Evolutionary conservation across 2,113 vertebrate genomes (phyloP).

Genomic region (Dendrocopos noguchii): DNA sequence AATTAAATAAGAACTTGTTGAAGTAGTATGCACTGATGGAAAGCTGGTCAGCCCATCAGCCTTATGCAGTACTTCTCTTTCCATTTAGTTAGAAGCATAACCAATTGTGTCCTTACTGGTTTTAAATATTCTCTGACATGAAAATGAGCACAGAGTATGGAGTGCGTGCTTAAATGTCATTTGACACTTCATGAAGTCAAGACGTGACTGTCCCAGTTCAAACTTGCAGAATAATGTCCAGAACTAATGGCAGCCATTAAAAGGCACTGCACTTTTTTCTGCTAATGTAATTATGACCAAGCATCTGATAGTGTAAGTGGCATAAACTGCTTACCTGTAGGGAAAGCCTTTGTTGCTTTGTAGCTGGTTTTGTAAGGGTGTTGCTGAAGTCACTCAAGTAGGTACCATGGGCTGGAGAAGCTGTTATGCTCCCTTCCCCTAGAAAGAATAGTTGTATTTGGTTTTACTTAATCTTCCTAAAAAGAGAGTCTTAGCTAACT

Average conservation of each 20-base stretch:
- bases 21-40: background rate
- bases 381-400: background rate
- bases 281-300: background rate
- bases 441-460: constrained; percentile 29
- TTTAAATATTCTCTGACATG: background rate
- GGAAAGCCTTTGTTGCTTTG: background rate
- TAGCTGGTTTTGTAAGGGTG: background rate
- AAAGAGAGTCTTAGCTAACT: background rate
- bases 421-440: background rate
- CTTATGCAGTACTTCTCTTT: background rate
- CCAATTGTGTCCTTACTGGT: background rate
- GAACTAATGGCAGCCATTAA: background rate
- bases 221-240: background rate
- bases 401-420: background rate
- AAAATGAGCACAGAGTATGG: background rate
- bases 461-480: constrained; percentile 26
- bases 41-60: background rate
- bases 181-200: background rate
- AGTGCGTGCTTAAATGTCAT: background rate
- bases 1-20: background rate
- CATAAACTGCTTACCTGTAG: background rate
- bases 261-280: background rate
- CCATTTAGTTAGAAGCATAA: background rate
- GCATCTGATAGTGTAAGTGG: background rate
- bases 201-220: background rate